Conservation (phyloP, 2,888 invertebrate genomes). For the Pilophorus perplexus region DNA sequence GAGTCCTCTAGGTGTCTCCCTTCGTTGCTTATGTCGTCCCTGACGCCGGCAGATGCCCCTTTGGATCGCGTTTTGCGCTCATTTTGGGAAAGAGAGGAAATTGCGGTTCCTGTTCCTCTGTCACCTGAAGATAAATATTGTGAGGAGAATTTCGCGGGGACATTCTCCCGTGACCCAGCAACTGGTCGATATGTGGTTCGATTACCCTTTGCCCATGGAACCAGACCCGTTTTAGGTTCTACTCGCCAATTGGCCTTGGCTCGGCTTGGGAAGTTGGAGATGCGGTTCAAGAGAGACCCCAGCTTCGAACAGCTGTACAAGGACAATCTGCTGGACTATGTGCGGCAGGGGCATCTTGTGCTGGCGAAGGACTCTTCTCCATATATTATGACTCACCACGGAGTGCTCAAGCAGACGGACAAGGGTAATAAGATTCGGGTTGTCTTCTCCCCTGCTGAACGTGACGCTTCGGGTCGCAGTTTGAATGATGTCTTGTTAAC, state of each 20-base stretch:
- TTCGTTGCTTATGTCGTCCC: too few species aligned
- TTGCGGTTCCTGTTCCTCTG: too few species aligned
- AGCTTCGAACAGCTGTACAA: neutral
- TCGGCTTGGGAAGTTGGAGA: too few species aligned
- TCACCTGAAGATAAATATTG: too few species aligned
- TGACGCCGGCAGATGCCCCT: too few species aligned
- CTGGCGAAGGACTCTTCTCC: constrained; percentile 2
- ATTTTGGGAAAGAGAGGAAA: too few species aligned
- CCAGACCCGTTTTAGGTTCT: neutral
- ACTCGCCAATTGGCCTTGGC: neutral
- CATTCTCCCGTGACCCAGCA: constrained; percentile 13
- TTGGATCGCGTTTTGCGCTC: too few species aligned
- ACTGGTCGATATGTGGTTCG: constrained; percentile 17
- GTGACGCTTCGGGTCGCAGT: neutral
- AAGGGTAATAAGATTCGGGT: constrained; percentile 11
- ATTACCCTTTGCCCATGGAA: constrained; percentile 1
- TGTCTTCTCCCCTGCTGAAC: constrained; percentile 25
- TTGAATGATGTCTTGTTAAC: constrained; percentile 6
- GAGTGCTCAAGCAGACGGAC: constrained; percentile 21
- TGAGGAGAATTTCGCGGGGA: constrained; percentile 9
- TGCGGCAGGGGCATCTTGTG: constrained; percentile 23
- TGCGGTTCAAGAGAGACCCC: constrained; percentile 7
- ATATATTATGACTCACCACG: constrained; percentile 39
- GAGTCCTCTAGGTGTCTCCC: too few species aligned
- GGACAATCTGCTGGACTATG: constrained; percentile 23